A percentile compares a stretch with the other conserved stretches of the same genome.
These are phyloP conservation scores for Galeopterus variegatus DNA, from an alignment of 2,113 vertebrate genomes.

Conservation along the genomic window DNA sequence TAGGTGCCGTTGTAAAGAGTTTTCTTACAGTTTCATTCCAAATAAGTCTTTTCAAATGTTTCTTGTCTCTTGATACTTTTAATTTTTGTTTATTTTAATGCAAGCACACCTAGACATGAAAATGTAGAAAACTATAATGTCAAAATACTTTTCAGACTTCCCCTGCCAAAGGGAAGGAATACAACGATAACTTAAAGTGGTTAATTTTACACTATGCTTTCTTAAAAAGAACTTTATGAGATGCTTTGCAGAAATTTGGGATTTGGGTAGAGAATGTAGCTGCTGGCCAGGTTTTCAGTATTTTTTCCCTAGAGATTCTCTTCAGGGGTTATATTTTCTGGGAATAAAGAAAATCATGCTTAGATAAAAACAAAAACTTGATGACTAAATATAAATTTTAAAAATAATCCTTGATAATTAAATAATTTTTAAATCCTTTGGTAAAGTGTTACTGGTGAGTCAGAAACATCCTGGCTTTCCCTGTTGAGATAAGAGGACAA, in stretches of 20 bases:
- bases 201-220: background rate
- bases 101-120: background rate
- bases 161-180: background rate
- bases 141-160: background rate
- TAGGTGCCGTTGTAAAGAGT: background rate
- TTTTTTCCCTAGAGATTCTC: slow-evolving; percentile 12
- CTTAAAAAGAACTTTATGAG: background rate
- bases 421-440: background rate
- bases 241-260: background rate
- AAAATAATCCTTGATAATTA: slow-evolving; percentile 23
- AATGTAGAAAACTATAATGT: background rate
- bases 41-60: slow-evolving; percentile 29
- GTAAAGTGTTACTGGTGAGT: slow-evolving; percentile 26
- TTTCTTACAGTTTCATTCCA: background rate
- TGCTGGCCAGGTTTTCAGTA: background rate
- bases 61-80: slow-evolving; percentile 55
- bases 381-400: slow-evolving; percentile 40
- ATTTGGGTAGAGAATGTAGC: background rate
- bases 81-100: slow-evolving; percentile 1
- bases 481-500: background rate
- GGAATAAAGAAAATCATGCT: background rate
- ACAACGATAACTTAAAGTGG: background rate
- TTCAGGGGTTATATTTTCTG: background rate
- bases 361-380: slow-evolving; percentile 45
- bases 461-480: slow-evolving; percentile 17